Conservation (phyloP, 2,113 vertebrate species). For the Erythrocebus patas region DNA sequence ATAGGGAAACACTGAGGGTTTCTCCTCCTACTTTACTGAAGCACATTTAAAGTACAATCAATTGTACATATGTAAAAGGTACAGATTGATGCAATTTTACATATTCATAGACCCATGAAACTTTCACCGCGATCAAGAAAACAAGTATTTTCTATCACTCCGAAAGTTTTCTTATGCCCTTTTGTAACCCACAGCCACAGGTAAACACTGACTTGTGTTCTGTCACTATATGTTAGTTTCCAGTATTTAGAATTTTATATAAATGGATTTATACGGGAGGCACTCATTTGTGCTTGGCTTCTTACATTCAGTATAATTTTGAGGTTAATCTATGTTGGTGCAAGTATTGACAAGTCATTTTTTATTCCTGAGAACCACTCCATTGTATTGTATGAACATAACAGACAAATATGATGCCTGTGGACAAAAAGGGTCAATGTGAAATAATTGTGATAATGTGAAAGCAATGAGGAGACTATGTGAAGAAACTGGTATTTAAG, state of each 20-base stretch:
- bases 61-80: not conserved
- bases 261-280: not conserved
- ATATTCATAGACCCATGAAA: not conserved
- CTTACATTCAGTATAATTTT: not conserved
- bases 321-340: not conserved
- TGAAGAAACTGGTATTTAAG: not conserved
- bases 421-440: not conserved
- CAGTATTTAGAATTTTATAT: not conserved
- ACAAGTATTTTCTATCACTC: not conserved
- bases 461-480: not conserved
- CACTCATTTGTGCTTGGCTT: not conserved
- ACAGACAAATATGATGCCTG: not conserved
- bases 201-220: not conserved
- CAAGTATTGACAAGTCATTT: not conserved
- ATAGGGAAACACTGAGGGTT: not conserved
- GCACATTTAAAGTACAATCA: not conserved
- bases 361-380: not conserved
- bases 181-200: not conserved
- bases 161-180: not conserved
- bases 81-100: not conserved
- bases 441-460: not conserved
- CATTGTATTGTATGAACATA: not conserved
- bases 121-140: not conserved
- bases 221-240: not conserved
- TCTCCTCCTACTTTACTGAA: not conserved